Conservation (phyloP, 35 echinoderm and acorn worm species). For the Strongylocentrotus purpuratus region DNA sequence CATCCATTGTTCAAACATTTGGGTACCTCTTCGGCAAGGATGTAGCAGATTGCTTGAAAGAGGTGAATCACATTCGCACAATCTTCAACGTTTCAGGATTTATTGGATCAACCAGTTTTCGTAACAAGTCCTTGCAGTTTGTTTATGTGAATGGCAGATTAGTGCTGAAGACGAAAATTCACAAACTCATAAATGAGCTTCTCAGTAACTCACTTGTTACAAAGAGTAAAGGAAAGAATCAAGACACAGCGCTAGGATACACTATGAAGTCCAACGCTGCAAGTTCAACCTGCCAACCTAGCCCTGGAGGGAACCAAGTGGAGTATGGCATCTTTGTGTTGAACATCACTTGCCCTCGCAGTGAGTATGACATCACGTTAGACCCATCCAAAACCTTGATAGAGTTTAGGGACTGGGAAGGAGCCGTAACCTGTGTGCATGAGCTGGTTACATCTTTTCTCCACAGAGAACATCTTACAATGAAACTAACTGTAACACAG, state of each 20-base stretch:
- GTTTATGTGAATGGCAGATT: conserved; percentile 84
- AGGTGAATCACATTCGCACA: conserved; percentile 46
- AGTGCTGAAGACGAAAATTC: conserved; percentile 81
- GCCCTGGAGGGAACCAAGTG: conserved; percentile 59
- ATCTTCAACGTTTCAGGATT: conserved; percentile 66
- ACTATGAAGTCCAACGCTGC: neutral
- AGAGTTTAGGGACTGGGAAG: conserved; percentile 92
- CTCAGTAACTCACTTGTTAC: conserved; percentile 74
- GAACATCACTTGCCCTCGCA: conserved; percentile 71
- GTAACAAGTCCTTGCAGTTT: conserved; percentile 84
- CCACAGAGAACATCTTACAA: conserved; percentile 65
- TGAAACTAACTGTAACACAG: neutral
- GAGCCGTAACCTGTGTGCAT: conserved; percentile 68
- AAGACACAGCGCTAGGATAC: neutral
- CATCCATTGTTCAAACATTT: conserved; percentile 70
- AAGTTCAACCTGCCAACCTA: conserved; percentile 37
- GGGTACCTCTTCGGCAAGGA: conserved; percentile 74
- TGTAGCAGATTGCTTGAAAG: conserved; percentile 61
- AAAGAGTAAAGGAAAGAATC: conserved; percentile 35
- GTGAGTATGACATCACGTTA: conserved; percentile 84
- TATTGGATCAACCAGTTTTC: conserved; percentile 78
- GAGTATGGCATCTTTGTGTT: conserved; percentile 81
- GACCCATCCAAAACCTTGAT: conserved; percentile 84
- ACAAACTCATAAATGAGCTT: conserved; percentile 74
- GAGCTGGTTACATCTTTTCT: conserved; percentile 70